These are phyloP conservation scores for Lates calcarifer DNA, from an alignment of 2,113 vertebrate genomes.

Conservation along the genomic window DNA sequence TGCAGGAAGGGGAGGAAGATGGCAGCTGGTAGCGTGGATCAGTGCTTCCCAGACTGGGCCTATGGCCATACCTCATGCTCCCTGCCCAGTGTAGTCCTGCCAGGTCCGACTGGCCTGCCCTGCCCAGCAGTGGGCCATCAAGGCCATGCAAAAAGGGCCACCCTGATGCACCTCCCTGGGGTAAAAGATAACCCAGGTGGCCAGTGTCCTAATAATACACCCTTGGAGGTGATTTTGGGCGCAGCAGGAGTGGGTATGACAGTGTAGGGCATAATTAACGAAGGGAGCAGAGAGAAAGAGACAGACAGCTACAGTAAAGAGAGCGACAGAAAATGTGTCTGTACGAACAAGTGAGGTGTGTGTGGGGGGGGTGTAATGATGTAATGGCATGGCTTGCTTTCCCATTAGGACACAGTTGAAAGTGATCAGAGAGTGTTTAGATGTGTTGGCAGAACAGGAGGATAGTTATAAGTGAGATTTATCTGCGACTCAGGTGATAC, in stretches of 20 bases:
- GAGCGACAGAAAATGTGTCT: conserved; percentile 39
- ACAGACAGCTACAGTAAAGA: conserved; percentile 28
- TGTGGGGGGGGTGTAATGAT: conserved; percentile 63
- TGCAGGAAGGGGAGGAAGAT: conserved; percentile 80
- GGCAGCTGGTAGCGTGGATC: conserved; percentile 82
- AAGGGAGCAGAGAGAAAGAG: conserved; percentile 37
- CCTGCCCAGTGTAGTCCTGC: conserved; percentile 52
- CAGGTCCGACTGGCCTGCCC: conserved; percentile 57
- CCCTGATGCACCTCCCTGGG: conserved; percentile 36
- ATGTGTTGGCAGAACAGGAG: conserved; percentile 72
- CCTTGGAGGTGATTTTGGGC: conserved; percentile 58
- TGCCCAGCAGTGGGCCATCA: conserved; percentile 62
- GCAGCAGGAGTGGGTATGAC: conserved; percentile 50
- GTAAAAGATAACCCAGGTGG: conserved; percentile 46
- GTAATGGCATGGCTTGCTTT: conserved; percentile 69
- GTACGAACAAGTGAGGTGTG: conserved; percentile 31
- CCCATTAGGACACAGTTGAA: conserved; percentile 73
- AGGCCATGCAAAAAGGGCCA: conserved; percentile 58
- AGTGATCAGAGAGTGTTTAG: conserved; percentile 75
- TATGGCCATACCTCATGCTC: conserved; percentile 61
- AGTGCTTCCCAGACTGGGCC: conserved; percentile 79
- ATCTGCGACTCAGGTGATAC: conserved; percentile 68
- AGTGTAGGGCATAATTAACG: conserved; percentile 63
- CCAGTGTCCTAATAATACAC: conserved; percentile 64
- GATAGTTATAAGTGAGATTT: conserved; percentile 81